Evolutionary conservation across 2,888 invertebrate genomes (phyloP).

Genomic region (Apamea anceps): DNA sequence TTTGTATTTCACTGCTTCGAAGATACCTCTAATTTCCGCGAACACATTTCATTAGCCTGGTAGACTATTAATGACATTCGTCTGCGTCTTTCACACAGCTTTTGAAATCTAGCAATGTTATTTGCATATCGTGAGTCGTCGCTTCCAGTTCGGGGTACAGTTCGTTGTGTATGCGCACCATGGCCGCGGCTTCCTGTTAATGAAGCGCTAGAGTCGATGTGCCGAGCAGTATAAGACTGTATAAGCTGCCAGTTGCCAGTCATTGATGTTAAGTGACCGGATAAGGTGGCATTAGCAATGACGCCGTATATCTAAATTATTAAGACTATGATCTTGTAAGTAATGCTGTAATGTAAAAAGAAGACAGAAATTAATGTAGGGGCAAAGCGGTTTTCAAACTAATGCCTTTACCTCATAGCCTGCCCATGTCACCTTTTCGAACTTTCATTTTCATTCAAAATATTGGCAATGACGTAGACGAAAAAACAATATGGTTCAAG

Average conservation of each 20-base stretch:
- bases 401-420: not conserved
- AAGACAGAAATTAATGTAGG: not conserved
- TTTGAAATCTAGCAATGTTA: conserved; percentile 65
- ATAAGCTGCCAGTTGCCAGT: conserved; percentile 63
- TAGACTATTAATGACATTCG: conserved; percentile 64
- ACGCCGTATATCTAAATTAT: conserved; percentile 52
- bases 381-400: not conserved
- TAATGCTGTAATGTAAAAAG: not conserved
- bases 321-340: conserved; percentile 30
- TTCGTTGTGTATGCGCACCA: conserved; percentile 82
- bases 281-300: conserved; percentile 58
- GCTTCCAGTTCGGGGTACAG: conserved; percentile 68
- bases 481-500: not conserved
- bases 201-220: conserved; percentile 72
- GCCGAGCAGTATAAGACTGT: conserved; percentile 57
- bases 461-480: not conserved
- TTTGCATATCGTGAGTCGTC: conserved; percentile 73
- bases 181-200: conserved; percentile 84
- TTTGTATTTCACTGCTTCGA: conserved; percentile 1
- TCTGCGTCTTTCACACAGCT: conserved; percentile 62
- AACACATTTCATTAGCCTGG: conserved; percentile 63
- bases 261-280: conserved; percentile 64
- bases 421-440: not conserved
- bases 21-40: conserved; percentile 38
- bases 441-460: not conserved